Conservation (phyloP, 2,113 vertebrate genomes). For the Acinonyx jubatus region DNA sequence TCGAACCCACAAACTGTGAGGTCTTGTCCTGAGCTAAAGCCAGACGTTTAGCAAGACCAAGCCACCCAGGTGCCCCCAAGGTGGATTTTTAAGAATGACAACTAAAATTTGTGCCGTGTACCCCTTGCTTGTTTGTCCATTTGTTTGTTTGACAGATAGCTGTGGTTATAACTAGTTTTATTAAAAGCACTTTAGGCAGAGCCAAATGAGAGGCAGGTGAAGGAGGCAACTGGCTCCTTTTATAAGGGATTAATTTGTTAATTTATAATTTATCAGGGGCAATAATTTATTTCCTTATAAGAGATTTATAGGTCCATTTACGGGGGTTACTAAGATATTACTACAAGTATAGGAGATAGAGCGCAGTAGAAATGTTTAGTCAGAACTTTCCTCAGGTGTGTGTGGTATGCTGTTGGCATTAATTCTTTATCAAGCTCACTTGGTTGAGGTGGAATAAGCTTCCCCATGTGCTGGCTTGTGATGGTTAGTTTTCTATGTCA, state of each 20-base stretch:
- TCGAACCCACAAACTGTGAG: no score
- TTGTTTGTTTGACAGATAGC: neutral
- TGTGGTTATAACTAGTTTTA: neutral
- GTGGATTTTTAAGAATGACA: neutral
- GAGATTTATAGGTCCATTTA: neutral
- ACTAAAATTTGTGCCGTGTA: neutral
- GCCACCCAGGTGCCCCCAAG: no score
- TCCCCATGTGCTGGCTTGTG: neutral
- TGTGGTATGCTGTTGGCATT: neutral
- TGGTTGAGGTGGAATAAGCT: neutral
- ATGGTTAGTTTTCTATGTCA: neutral
- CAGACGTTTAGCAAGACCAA: no score
- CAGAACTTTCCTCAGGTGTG: neutral
- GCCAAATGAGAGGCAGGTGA: neutral
- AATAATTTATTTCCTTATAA: no score
- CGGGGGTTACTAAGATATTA: neutral
- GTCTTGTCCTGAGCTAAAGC: no score
- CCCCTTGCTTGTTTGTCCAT: neutral
- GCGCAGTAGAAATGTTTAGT: neutral
- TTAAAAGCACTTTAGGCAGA: neutral
- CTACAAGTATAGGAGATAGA: neutral
- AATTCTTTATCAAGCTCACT: neutral
- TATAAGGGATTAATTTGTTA: no score
- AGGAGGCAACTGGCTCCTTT: neutral
- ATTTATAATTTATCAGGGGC: neutral